Percentiles rank a stretch among this genome's conserved stretches.
Evolutionary conservation across 2,797 vertebrate genomes (phyloP).

Genomic region (Catharus ustulatus): DNA sequence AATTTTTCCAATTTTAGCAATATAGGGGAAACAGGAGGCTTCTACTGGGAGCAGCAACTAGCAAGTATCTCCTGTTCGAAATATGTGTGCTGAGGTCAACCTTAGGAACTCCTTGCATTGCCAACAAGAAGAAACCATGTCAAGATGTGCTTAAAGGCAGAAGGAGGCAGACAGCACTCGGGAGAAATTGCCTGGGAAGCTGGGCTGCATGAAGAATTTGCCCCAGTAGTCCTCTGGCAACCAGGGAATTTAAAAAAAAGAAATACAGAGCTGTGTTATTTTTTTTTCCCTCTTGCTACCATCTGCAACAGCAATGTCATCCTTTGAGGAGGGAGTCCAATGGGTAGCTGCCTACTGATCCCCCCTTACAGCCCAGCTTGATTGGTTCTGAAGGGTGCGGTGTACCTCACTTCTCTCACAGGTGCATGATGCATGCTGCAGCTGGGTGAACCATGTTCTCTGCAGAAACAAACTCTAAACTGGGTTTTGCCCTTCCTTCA

Average conservation of each 20-base stretch:
- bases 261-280: rapidly evolving
- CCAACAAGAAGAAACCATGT: background rate
- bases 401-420: background rate
- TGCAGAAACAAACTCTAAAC: background rate
- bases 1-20: background rate
- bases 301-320: background rate
- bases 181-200: background rate
- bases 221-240: background rate
- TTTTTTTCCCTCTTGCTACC: background rate
- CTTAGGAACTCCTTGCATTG: background rate
- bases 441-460: background rate
- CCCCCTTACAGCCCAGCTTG: background rate
- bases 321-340: background rate
- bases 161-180: background rate
- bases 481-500: background rate
- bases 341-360: background rate
- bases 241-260: background rate
- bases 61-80: background rate
- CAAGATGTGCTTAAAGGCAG: background rate
- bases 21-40: background rate
- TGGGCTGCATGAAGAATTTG: background rate
- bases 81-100: background rate
- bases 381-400: background rate
- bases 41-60: background rate
- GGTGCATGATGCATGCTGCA: rapidly evolving